Conservation (phyloP, 2,888 invertebrate genomes). For the Crioceris asparagi region DNA sequence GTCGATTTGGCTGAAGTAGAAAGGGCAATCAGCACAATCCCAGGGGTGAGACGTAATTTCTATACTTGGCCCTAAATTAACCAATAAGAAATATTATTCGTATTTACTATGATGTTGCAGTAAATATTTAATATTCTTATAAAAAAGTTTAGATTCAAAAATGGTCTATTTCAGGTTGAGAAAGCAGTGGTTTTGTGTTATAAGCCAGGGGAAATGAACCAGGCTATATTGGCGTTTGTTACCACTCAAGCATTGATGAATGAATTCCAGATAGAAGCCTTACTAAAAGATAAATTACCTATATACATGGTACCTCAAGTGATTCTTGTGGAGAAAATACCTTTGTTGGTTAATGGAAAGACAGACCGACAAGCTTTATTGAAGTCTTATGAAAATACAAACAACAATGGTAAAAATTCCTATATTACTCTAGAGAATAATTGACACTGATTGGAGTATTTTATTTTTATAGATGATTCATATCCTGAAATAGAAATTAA, state of each 20-base stretch:
- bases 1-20: slow-evolving; percentile 81
- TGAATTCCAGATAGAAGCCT: slow-evolving; percentile 53
- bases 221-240: slow-evolving; percentile 61
- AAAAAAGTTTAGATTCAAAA: too few species aligned
- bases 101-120: too few species aligned
- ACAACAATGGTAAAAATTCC: slow-evolving; percentile 48
- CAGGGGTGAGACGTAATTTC: too few species aligned
- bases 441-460: neutral
- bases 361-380: slow-evolving; percentile 70
- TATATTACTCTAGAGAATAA: neutral
- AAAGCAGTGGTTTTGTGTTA: slow-evolving; percentile 73
- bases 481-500: slow-evolving; percentile 53
- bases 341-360: slow-evolving; percentile 77
- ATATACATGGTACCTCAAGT: slow-evolving; percentile 75
- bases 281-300: slow-evolving; percentile 53
- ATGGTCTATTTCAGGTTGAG: too few species aligned
- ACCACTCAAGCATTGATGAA: slow-evolving; percentile 32
- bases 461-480: slow-evolving; percentile 38
- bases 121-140: too few species aligned
- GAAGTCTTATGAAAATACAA: slow-evolving; percentile 61
- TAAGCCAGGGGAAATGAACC: slow-evolving; percentile 59
- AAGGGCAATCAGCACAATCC: slow-evolving; percentile 51
- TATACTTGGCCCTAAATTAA: too few species aligned
- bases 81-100: too few species aligned
- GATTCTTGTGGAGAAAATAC: slow-evolving; percentile 61